Conservation (phyloP, 2,888 invertebrate species). For the Micropterix aruncella region DNA sequence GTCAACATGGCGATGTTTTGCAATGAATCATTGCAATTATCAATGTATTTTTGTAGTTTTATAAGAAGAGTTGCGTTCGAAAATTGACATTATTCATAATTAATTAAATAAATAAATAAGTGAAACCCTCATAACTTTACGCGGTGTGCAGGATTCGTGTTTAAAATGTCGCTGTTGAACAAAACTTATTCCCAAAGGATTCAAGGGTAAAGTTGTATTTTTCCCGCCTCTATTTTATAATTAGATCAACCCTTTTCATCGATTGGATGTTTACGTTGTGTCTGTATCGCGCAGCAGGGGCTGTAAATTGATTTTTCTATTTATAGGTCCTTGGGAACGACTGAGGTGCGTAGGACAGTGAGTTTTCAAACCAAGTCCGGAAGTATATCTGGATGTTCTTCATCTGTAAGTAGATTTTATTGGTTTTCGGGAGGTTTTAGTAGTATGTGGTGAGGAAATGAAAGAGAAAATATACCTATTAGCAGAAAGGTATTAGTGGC, state of each 20-base stretch:
- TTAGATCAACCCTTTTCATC: not conserved
- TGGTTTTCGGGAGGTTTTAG: too few species aligned
- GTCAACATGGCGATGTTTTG: too few species aligned
- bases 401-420: conserved; percentile 44
- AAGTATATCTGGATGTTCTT: conserved; percentile 53
- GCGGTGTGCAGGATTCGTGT: too few species aligned
- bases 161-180: not conserved
- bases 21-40: too few species aligned
- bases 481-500: too few species aligned
- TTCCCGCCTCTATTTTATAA: not conserved
- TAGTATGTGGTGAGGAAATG: too few species aligned
- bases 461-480: too few species aligned
- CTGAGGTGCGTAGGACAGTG: conserved; percentile 32
- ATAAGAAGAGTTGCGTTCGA: too few species aligned
- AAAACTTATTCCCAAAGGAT: not conserved
- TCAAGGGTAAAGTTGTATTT: not conserved
- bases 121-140: conserved; percentile 3
- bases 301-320: conserved; percentile 35
- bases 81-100: too few species aligned
- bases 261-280: conserved; percentile 1
- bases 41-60: too few species aligned
- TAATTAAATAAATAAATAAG: too few species aligned
- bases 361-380: conserved; percentile 47
- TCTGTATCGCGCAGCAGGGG: not conserved
- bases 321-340: conserved; percentile 42